phyloP scores from a whole-genome alignment of 2,797 vertebrate species.

The Ceryle rudis region DNA sequence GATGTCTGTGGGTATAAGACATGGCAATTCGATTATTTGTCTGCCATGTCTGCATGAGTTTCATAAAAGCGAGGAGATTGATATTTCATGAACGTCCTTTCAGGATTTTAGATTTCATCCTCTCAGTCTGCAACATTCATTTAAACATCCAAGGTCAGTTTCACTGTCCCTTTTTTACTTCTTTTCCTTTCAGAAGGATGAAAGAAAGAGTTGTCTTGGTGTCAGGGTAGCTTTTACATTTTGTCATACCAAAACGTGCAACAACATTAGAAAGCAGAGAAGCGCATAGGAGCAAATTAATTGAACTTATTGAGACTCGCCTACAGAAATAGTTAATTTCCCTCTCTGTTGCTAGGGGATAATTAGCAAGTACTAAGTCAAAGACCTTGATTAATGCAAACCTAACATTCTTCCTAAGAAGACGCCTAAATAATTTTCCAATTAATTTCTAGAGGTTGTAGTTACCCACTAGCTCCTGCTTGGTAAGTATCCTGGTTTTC shows the following conservation, averaged over 20 bases:
- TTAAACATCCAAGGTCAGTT: not conserved
- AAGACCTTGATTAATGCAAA: not conserved
- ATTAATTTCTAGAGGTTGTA: not conserved
- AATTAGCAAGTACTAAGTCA: not conserved
- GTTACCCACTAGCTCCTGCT: constrained; percentile 83
- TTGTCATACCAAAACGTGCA: not conserved
- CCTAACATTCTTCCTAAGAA: not conserved
- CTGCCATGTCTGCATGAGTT: not conserved
- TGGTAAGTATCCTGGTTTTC: constrained; percentile 77
- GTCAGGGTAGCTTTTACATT: not conserved
- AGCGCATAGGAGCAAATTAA: not conserved
- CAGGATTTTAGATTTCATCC: not conserved
- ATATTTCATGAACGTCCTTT: not conserved
- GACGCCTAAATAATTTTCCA: not conserved
- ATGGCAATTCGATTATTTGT: not conserved
- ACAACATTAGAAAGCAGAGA: not conserved
- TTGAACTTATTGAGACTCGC: not conserved
- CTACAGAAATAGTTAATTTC: not conserved
- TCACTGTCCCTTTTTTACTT: not conserved
- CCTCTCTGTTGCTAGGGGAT: not conserved
- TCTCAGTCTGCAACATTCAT: not conserved
- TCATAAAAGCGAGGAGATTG: not conserved
- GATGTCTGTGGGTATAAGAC: not conserved
- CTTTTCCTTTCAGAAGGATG: not conserved
- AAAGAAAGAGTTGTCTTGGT: not conserved